Percentiles rank a stretch among this genome's conserved stretches.
Evolutionary conservation across 2,888 invertebrate species (phyloP).

Genomic region (Drosophila neotestacea): DNA sequence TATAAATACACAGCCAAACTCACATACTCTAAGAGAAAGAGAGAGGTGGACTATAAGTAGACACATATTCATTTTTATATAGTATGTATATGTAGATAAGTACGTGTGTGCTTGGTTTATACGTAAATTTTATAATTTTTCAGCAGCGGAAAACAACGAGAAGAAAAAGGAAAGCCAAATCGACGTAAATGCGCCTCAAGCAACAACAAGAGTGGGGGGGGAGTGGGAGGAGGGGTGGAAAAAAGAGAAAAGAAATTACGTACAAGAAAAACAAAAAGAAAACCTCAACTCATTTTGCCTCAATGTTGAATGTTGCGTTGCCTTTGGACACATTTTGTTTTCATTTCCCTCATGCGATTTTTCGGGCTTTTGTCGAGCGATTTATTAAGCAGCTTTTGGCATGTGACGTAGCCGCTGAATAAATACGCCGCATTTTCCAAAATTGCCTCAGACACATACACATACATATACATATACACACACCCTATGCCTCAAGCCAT

Average conservation of each 20-base stretch:
- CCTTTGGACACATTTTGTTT: conserved; percentile 60
- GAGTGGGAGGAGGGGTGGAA: not conserved
- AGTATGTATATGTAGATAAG: conserved; percentile 42
- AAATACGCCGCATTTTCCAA: conserved; percentile 62
- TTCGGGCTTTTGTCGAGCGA: conserved; percentile 52
- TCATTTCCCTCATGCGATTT: conserved; percentile 72
- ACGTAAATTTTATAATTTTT: conserved; percentile 76
- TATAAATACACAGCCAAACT: conserved; percentile 65
- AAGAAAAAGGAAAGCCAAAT: conserved; percentile 47
- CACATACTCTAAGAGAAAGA: not conserved
- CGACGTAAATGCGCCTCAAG: conserved; percentile 77
- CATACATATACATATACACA: conserved; percentile 11
- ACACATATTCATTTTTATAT: conserved; percentile 43
- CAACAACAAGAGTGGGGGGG: conserved; percentile 5
- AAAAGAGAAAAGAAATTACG: conserved; percentile 30
- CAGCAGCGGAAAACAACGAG: conserved; percentile 42
- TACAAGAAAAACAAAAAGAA: conserved; percentile 47
- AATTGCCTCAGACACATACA: conserved; percentile 49
- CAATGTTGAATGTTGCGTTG: conserved; percentile 51
- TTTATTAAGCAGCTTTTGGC: conserved; percentile 64
- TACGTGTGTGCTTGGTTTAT: conserved; percentile 51
- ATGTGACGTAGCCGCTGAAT: conserved; percentile 70
- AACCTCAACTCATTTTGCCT: conserved; percentile 50
- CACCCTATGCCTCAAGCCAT: not conserved
- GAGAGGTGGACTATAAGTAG: conserved; percentile 44